phyloP scores from a whole-genome alignment of 2,113 vertebrate species.

The Perognathus longimembris region DNA sequence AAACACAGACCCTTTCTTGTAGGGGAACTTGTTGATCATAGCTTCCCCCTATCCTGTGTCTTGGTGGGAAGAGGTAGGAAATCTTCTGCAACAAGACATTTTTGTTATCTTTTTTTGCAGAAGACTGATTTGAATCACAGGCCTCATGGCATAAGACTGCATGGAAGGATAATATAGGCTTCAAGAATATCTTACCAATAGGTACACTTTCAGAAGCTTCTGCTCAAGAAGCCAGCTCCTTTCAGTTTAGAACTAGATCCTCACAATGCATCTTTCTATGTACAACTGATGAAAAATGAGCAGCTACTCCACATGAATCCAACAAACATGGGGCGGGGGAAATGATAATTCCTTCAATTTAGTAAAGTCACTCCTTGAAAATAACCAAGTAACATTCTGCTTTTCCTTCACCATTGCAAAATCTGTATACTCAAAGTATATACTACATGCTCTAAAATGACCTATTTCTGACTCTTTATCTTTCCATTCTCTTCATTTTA shows the following conservation, averaged over 20 bases:
- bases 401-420: not conserved
- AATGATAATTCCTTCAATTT: not conserved
- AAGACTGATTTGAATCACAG: constrained; percentile 65
- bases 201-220: constrained; percentile 67
- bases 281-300: not conserved
- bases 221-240: constrained; percentile 57
- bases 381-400: not conserved
- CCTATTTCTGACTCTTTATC: not conserved
- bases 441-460: not conserved
- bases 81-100: constrained; percentile 13
- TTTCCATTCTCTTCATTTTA: not conserved
- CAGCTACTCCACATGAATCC: not conserved
- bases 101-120: constrained; percentile 58
- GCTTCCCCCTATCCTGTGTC: not conserved
- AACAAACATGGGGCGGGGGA: not conserved
- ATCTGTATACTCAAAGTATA: not conserved
- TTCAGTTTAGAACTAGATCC: constrained; percentile 57
- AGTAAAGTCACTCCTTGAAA: not conserved
- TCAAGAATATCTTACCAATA: constrained; percentile 61
- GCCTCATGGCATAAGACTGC: constrained; percentile 55
- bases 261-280: constrained; percentile 13
- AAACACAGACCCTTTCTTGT: not conserved
- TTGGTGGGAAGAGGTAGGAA: not conserved
- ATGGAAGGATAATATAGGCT: constrained; percentile 70
- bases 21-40: not conserved